Evolutionary conservation across 2,797 vertebrate genomes (phyloP).

Genomic region (Pyrrhura leucotis): DNA sequence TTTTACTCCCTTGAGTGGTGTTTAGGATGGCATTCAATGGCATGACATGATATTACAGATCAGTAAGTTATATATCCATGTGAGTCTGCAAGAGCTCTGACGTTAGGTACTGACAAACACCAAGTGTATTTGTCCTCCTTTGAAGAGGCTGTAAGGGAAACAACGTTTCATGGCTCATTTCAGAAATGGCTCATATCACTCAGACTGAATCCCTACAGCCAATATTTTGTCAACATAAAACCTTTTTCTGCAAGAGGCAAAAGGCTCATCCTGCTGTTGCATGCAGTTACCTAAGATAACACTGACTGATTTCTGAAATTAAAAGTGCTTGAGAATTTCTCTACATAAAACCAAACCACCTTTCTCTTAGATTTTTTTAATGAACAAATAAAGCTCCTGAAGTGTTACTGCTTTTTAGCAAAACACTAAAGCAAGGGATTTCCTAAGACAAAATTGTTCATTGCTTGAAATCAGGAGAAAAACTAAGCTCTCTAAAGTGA

Average conservation of each 20-base stretch:
- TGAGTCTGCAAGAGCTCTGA: neutral
- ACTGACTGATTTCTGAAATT: neutral
- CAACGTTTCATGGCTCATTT: neutral
- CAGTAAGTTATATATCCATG: neutral
- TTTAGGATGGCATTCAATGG: neutral
- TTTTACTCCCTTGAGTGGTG: fast-evolving
- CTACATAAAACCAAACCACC: neutral
- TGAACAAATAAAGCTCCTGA: neutral
- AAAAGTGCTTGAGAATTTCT: neutral
- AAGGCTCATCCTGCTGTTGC: neutral
- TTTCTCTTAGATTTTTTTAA: neutral
- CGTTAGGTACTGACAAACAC: neutral
- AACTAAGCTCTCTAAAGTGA: neutral
- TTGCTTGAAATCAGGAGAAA: neutral
- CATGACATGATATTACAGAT: neutral
- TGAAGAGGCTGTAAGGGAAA: neutral
- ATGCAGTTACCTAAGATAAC: neutral
- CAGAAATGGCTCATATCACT: neutral
- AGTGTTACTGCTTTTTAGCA: neutral
- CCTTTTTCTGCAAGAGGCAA: neutral
- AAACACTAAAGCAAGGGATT: neutral
- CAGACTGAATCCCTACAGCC: neutral
- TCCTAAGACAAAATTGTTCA: neutral
- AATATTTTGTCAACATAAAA: neutral
- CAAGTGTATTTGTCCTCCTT: neutral